Conservation (phyloP, 1,140 invertebrate genomes). For the Gryon sp. region DNA sequence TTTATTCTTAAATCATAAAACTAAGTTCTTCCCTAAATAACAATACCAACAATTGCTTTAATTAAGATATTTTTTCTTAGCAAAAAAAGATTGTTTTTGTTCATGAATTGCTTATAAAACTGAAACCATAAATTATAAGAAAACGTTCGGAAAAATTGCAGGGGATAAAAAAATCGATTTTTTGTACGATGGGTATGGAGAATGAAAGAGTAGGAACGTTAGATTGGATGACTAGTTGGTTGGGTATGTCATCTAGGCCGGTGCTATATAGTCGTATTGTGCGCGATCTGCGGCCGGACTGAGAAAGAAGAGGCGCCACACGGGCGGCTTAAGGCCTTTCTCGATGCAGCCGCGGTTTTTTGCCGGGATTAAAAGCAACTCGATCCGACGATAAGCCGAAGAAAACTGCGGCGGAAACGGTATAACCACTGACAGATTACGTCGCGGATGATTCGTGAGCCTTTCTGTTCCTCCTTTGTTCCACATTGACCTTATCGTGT, state of each 20-base stretch:
- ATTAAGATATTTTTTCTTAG: no score
- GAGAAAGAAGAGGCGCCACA: constrained; percentile 74
- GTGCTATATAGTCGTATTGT: constrained; percentile 57
- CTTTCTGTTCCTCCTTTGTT: constrained; percentile 49
- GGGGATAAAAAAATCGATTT: not conserved
- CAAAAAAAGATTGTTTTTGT: no score
- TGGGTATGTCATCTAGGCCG: constrained; percentile 53
- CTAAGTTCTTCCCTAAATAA: no score
- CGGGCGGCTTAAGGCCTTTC: constrained; percentile 71
- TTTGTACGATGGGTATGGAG: constrained; percentile 33
- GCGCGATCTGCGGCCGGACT: constrained; percentile 63
- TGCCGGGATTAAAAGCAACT: constrained; percentile 76
- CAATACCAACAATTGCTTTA: no score
- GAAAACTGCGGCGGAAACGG: constrained; percentile 74
- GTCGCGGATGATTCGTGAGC: constrained; percentile 64
- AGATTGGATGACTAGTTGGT: constrained; percentile 63
- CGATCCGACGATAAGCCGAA: constrained; percentile 77
- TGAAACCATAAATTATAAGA: no score
- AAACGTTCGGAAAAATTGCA: no score
- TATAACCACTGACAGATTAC: constrained; percentile 76
- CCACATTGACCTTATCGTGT: constrained; percentile 43
- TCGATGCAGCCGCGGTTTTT: constrained; percentile 70
- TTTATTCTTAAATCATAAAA: no score
- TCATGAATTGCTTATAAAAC: no score
- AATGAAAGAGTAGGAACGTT: constrained; percentile 61